Percentiles rank a stretch among this genome's conserved stretches.
Conservation (phyloP, 2,113 vertebrate species). For the Cryptomyrus ogoouensis region DNA sequence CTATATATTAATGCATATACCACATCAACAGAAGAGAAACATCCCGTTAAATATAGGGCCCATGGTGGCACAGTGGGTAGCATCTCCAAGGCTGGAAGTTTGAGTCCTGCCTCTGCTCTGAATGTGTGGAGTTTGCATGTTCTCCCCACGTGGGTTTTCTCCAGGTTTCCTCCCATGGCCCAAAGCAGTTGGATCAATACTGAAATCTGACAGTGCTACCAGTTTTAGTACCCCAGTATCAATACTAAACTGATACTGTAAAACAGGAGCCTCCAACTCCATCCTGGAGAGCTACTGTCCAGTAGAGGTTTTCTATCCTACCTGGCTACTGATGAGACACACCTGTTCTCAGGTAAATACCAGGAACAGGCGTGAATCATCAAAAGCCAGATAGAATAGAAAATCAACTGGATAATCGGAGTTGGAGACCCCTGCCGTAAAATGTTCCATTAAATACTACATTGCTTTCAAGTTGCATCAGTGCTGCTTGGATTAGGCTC, state of each 20-base stretch:
- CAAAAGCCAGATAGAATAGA: neutral
- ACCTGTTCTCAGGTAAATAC: neutral
- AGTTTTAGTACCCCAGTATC: neutral
- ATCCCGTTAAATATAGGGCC: neutral
- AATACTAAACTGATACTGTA: neutral
- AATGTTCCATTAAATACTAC: neutral
- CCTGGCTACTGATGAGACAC: neutral
- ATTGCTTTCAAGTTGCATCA: neutral
- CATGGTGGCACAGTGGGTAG: neutral
- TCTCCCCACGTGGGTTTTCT: neutral
- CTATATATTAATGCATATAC: neutral
- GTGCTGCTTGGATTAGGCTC: neutral
- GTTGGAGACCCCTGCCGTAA: neutral
- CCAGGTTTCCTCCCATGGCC: neutral
- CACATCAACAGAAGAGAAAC: neutral
- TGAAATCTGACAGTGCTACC: neutral
- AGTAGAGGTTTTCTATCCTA: neutral
- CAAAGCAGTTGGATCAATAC: neutral
- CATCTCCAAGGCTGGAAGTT: neutral
- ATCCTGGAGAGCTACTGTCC: too few relatives aligned
- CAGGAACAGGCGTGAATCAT: neutral
- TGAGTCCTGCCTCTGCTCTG: neutral
- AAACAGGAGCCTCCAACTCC: neutral
- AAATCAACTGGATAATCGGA: neutral
- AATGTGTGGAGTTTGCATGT: neutral